Conservation (phyloP, 2,113 vertebrate genomes). For the Dasyornis broadbenti region DNA sequence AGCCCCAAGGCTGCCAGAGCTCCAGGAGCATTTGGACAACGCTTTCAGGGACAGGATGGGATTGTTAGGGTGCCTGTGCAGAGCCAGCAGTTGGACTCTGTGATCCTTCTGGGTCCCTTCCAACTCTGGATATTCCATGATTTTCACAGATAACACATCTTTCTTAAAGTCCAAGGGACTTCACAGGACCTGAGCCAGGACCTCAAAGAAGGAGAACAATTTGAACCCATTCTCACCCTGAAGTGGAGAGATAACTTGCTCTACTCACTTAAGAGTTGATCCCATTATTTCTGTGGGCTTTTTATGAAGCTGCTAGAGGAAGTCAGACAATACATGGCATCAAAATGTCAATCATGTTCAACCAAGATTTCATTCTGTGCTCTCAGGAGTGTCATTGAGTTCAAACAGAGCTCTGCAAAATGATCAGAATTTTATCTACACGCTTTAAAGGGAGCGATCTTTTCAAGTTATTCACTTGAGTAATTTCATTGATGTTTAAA, state of each 20-base stretch:
- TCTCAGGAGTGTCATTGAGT: not conserved
- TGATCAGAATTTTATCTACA: slow-evolving; percentile 2
- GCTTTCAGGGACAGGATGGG: not conserved
- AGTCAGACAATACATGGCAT: not conserved
- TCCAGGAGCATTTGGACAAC: not conserved
- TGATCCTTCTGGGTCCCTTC: too few species aligned
- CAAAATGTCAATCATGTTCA: not conserved
- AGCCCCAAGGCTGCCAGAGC: not conserved
- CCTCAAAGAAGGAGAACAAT: not conserved
- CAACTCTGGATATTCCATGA: not conserved
- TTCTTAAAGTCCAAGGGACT: not conserved
- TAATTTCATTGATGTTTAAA: slow-evolving; percentile 37
- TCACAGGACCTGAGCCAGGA: not conserved
- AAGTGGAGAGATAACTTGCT: not conserved
- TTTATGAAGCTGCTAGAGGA: not conserved
- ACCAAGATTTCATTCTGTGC: not conserved
- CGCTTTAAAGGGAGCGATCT: not conserved
- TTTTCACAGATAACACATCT: not conserved
- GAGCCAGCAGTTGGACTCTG: too few species aligned
- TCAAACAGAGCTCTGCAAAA: not conserved
- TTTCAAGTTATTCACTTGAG: slow-evolving; percentile 6
- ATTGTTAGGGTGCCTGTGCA: not conserved
- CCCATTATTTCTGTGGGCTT: not conserved
- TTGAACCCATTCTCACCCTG: not conserved
- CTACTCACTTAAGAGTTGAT: not conserved